A percentile compares a stretch with the other conserved stretches of the same genome.
Conservation (phyloP, 2,113 vertebrate species). For the Centropristis striata region DNA sequence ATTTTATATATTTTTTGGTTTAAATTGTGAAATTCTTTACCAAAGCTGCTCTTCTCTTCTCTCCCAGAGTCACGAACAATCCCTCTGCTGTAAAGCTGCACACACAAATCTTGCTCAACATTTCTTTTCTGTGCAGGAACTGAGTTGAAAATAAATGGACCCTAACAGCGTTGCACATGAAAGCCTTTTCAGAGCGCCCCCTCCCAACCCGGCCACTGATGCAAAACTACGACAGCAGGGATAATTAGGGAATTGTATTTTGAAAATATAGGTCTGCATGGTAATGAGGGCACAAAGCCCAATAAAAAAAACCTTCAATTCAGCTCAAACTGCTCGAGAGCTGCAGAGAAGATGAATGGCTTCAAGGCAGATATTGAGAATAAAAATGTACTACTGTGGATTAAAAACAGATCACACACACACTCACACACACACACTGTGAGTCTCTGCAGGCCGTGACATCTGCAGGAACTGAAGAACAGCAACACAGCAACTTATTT, state of each 20-base stretch:
- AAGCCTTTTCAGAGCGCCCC: slow-evolving; percentile 43
- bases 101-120: slow-evolving; percentile 23
- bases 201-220: neutral
- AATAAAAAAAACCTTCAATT: slow-evolving; percentile 25
- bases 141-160: slow-evolving; percentile 49
- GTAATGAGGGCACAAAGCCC: slow-evolving; percentile 57
- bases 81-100: slow-evolving; percentile 12
- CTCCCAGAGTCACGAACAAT: slow-evolving; percentile 25
- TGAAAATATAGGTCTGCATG: slow-evolving; percentile 68
- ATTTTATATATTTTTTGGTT: too few relatives aligned
- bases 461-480: slow-evolving; percentile 32
- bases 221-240: slow-evolving; percentile 56
- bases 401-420: slow-evolving; percentile 50
- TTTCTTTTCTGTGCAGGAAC: slow-evolving; percentile 13
- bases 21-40: neutral
- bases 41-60: slow-evolving; percentile 1
- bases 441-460: slow-evolving; percentile 14
- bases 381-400: slow-evolving; percentile 20
- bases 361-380: slow-evolving; percentile 25
- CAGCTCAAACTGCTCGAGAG: slow-evolving; percentile 27
- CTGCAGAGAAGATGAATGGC: slow-evolving; percentile 25
- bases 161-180: slow-evolving; percentile 54
- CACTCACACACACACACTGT: neutral
- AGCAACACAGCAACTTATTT: slow-evolving; percentile 4
- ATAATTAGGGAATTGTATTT: slow-evolving; percentile 70